Base-by-base conservation (phyloP, 2,888 invertebrate species). In the Crematogaster levior region DNA sequence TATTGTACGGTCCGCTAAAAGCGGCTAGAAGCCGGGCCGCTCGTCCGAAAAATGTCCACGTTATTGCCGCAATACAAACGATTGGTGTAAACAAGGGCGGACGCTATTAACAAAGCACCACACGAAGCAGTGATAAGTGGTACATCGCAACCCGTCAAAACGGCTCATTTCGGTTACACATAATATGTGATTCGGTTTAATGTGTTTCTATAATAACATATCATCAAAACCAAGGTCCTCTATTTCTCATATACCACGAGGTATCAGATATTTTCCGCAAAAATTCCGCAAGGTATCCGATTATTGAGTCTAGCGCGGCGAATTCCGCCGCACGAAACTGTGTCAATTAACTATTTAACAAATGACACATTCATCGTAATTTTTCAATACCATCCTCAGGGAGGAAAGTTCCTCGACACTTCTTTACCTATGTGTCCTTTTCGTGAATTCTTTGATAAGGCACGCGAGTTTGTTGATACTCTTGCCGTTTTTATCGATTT, bases 1-100 rank as follows among this genome's bases (percentile, higher is more conserved):
- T 87, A 87, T 87, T 72, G 82, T 65, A 73, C 70, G 86, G 74
- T 82, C 73, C 84, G 87, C 81, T 88, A 81, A 87, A 85, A 84
- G 70, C 75, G 72, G 63, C 58, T 79, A 79, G 77, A 24, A 74
- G 46, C 27, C 43, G 58, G 43, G 65, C 53, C 77, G 43, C 30
- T 51, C 79, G 70, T 79, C 85, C 80, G 84, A 88, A 88, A 88
- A 88, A 88, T 63, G 66, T 60, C 86, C 86, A 27, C 84, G 74
- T 79, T 79, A 79, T 79, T 68, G 56, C 68, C 60, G 48, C 75
- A 80, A 63, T 86, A 82, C 37, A 82, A 84, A 84, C 84, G 81
- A 85, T 84, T 60, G 82, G 82, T 82, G 77, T 79, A 81, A 74
- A 81, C 72, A 79, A 86, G 81, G 77, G 61, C 73, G 60, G 51